Evolutionary conservation across 2,797 vertebrate genomes (phyloP), one percentile per base, ranked within the genome.

Genomic region (Martes flavigula): DNA sequence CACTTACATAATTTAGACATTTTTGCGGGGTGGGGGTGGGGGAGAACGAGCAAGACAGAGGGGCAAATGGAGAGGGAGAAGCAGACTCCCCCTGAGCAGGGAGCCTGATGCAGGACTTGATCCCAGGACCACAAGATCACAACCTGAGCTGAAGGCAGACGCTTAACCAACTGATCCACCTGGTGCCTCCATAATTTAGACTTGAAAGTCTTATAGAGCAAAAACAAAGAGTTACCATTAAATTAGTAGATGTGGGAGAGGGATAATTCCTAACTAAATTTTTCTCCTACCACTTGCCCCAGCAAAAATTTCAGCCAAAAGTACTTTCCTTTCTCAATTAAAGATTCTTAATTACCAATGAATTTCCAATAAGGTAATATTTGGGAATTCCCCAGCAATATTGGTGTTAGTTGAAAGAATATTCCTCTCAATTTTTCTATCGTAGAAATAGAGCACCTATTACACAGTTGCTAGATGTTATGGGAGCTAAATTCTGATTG

Each of bases 231-330:
- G 21, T 21, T 10, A 51, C 40, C 30, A 48, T 48, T n/a, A 51
- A 91, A 6, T 87, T 78, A 43, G 43, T 58, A 27, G 18, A 64
- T 56, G n/a, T 43, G 12, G 32, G 30, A 11, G 8, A 91, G 10
- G 20, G 32, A 48, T 68, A 56, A 21, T 58, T 85, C 21, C 12
- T 3, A 87, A 51, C 10, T 79, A 83, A 91, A 30, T 62, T 68
- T 40, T 90, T 12, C 46, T 43, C 5, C 51, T 2, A 60, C 8
- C 23, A 25, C n/a, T 82, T 75, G 20, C 17, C 62, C 27, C 51
- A 88, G 40, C 78, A 97, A 77, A 79, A 91, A 86, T 32, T 66
- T 91, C 54, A 88, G 23, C 58, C 66, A 1, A 48, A 91, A 87
- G 14, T 77, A 8, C 32, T 87, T 85, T 32, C 43, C 7, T 93